Evolutionary conservation across 2,888 invertebrate genomes (phyloP), one percentile per base, ranked within the genome.

Genomic region (Hydroisotoma schaefferi): DNA sequence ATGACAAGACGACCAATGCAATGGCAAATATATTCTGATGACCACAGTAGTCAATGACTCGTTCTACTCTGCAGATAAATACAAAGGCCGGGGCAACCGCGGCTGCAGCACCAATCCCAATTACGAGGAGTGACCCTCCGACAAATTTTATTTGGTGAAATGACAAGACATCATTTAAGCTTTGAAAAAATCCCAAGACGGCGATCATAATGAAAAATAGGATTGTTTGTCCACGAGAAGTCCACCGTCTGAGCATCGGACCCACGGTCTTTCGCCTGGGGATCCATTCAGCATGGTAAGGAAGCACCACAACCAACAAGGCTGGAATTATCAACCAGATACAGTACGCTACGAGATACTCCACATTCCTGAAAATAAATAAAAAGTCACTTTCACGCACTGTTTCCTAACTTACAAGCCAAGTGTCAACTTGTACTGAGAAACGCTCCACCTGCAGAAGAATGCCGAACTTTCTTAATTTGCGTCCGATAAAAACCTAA

Each of bases 41-140:
- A 44, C 72, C 72, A 58, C 72, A 72, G 40, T 64, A 72, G 37
- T 72, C 69, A 51, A 72, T 70, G 59, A 72, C 69, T 67, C 61
- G 65, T 55, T 72, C 70, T 49, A 72, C 72, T 33, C 72, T 58
- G 57, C 59, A 69, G 12, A 70, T 67, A 60, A 70, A 70, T 25
- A 70, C 18, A 29, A 71, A 56, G 48, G 66, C 65, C 37, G 71
- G 71, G 43, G 60, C 55, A 37, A 71, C 65, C 10, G 65, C 61
- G 43, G 67, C 69, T 22, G 70, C 56, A 54, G 67, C 67, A 56
- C 65, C 67, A 43, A 70, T 40, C 20, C 63, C 67, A 49, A 69
- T 58, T 49, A 68, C 65, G 37, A 68, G 52, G 20, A 68, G 54
- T 15, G 64, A 62, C 15, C 64, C 65, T 55, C 60, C 62, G 18